phyloP scores from a whole-genome alignment of 2,797 vertebrate genomes.

The Thamnophis elegans region DNA sequence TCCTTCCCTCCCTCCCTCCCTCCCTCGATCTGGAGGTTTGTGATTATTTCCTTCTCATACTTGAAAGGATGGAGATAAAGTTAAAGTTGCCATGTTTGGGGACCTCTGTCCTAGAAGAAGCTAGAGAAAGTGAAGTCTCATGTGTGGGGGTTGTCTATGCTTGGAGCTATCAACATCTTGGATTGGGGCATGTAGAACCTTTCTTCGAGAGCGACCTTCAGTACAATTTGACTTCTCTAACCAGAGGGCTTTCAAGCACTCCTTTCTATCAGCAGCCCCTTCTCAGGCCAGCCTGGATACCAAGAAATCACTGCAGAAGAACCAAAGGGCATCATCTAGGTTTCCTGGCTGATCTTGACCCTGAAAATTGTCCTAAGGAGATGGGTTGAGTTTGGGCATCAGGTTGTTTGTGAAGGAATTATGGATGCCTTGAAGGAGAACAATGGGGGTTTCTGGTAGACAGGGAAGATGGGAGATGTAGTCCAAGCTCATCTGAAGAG shows the following conservation, averaged over 20 bases:
- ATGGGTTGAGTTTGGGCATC: not conserved
- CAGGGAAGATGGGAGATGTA: not conserved
- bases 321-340: not conserved
- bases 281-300: not conserved
- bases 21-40: too few relatives aligned
- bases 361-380: not conserved
- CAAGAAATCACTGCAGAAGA: not conserved
- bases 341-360: not conserved
- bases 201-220: not conserved
- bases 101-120: not conserved
- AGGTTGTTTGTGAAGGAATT: not conserved
- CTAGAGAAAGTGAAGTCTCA: not conserved
- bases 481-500: not conserved
- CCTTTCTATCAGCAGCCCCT: too few relatives aligned
- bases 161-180: not conserved
- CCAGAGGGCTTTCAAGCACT: not conserved
- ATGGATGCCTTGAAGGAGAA: not conserved
- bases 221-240: not conserved
- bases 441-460: fast-evolving
- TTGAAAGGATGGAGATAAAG: too few relatives aligned
- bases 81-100: too few relatives aligned
- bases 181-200: not conserved
- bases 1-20: not conserved
- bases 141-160: not conserved
- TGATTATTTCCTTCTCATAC: too few relatives aligned